These are phyloP conservation scores for Loripinus fragilis DNA, from an alignment of 2,888 invertebrate species.

Conservation along the genomic window DNA sequence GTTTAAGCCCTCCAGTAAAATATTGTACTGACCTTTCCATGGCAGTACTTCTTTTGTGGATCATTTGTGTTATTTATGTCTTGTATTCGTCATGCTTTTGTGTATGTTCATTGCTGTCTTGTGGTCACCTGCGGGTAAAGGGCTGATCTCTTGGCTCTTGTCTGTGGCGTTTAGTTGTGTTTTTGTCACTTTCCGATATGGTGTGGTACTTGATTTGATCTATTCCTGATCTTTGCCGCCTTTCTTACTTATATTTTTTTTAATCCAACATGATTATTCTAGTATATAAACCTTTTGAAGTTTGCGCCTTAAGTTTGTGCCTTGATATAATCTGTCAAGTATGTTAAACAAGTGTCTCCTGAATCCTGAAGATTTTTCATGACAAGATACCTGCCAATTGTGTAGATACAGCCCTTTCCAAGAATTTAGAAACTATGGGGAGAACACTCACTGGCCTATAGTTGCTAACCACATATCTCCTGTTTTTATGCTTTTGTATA, in stretches of 20 bases:
- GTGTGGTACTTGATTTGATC: no score
- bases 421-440: not conserved
- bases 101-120: no score
- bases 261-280: not conserved
- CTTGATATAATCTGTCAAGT: not conserved
- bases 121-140: no score
- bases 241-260: not conserved
- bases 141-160: no score
- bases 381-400: not conserved
- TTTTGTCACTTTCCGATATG: no score
- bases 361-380: not conserved
- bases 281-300: not conserved
- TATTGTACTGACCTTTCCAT: no score
- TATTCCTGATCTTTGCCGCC: no score
- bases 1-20: no score
- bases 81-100: no score
- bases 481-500: conserved; percentile 5
- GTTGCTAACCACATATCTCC: not conserved
- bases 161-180: no score
- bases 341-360: not conserved
- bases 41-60: no score
- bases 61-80: no score
- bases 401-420: not conserved
- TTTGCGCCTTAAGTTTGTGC: not conserved
- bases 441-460: conserved; percentile 1